Base-by-base conservation (phyloP, 2,888 invertebrate genomes). In the Chrysolina oricalcia region DNA sequence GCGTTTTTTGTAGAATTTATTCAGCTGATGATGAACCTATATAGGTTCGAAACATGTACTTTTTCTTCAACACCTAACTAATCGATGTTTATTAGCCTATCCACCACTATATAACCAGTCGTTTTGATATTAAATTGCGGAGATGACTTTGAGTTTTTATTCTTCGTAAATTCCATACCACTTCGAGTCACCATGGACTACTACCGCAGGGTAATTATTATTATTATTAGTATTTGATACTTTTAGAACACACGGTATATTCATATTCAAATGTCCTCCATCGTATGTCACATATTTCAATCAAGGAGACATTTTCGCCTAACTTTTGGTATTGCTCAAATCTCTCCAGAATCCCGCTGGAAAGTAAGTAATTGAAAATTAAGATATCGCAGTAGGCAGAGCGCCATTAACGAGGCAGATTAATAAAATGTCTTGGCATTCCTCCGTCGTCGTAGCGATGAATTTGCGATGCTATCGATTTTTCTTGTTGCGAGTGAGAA, bases 401-500 rank as follows among this genome's bases (percentile, higher is more conserved):
- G 40, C 53, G 68, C 68, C 53, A 50, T 53, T 68, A 35, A 68
- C 68, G 53, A 68, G 19, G 68, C 27, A 68, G 68, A 68, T 68
- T 68, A 68, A 68, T 68, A 68, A 68, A 68, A 68, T 68, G 41
- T 56, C 68, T 50, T 50, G 56, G n/a, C 68, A 53, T 68, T 53
- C 53, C 68, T 35, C 35, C 50, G 48, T 50, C 19, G 68, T 67
- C 71, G 62, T 50, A 63, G 70, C 50, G 75, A 72, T 56, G 64
- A 73, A 75, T 68, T 68, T 53, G 68, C 50, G 68, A 68, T 68
- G 48, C 10, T 68, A 81, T 81, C 79, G 80, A 81, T 81, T 80
- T 79, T 79, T 79, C 78, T 70, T 78, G 75, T 73, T 62, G 48
- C 6, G 63, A 67, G 76, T 77, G 78, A 78, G 78, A 83, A 83